Conservation (phyloP, 2,113 vertebrate species). For the Terrapene triunguis region DNA sequence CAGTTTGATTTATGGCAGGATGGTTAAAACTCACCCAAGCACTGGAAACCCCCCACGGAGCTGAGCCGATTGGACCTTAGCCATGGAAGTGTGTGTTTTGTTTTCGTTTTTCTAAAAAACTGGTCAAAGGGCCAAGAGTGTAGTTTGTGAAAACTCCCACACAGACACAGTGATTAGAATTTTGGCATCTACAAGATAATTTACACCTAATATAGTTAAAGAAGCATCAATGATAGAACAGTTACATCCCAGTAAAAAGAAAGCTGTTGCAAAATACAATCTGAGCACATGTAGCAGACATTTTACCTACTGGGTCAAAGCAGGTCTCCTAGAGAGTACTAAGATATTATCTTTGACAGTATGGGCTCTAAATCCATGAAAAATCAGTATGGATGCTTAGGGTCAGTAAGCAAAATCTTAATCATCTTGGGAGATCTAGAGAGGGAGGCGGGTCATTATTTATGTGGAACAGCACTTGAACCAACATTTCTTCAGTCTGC, state of each 20-base stretch:
- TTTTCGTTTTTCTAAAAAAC: slow-evolving; percentile 52
- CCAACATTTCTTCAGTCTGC: slow-evolving; percentile 64
- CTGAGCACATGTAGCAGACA: slow-evolving; percentile 26
- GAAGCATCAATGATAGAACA: not conserved
- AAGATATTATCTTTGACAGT: slow-evolving; percentile 70
- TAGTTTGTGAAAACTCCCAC: slow-evolving; percentile 58
- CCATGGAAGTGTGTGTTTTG: slow-evolving; percentile 14
- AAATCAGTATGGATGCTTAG: slow-evolving; percentile 58
- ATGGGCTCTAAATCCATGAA: slow-evolving; percentile 61
- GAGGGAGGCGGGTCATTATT: slow-evolving; percentile 60
- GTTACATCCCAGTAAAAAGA: slow-evolving; percentile 27
- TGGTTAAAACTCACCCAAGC: slow-evolving; percentile 80
- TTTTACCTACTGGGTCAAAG: slow-evolving; percentile 48
- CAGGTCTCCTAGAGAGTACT: slow-evolving; percentile 48
- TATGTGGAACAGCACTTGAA: slow-evolving; percentile 58
- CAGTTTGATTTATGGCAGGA: slow-evolving; percentile 72
- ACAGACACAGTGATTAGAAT: slow-evolving; percentile 51
- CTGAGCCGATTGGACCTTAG: slow-evolving; percentile 52
- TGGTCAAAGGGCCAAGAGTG: slow-evolving; percentile 41
- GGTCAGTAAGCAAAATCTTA: slow-evolving; percentile 69
- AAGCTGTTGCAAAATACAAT: not conserved
- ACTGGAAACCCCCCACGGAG: slow-evolving; percentile 61
- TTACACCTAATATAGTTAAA: slow-evolving; percentile 64
- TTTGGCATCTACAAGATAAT: slow-evolving; percentile 66
- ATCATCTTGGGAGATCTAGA: slow-evolving; percentile 56